Conservation (phyloP, 2,888 invertebrate genomes). For the Leptarthrus brevirostris region DNA sequence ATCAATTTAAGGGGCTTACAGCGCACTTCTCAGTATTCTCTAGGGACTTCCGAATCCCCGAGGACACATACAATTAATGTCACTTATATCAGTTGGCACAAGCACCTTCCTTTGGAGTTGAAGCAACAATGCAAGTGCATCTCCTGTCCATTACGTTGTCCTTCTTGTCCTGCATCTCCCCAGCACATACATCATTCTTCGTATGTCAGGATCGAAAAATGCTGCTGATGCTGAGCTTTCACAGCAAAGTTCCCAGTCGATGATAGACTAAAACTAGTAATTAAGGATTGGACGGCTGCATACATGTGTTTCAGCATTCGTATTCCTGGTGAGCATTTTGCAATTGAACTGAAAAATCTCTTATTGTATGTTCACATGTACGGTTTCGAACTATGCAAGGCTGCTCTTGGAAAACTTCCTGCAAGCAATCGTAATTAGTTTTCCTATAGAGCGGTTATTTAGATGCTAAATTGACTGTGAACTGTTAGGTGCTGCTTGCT, state of each 20-base stretch:
- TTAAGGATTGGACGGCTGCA: slow-evolving; percentile 6
- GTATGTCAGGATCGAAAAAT: slow-evolving; percentile 17
- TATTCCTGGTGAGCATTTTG: too few relatives aligned
- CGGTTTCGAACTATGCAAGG: too few relatives aligned
- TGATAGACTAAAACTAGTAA: slow-evolving; percentile 4
- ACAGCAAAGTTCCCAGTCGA: not conserved
- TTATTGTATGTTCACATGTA: too few relatives aligned
- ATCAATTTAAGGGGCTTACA: slow-evolving; percentile 25
- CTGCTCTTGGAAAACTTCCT: too few relatives aligned
- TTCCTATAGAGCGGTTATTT: too few relatives aligned
- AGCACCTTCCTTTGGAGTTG: not conserved
- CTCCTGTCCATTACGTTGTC: slow-evolving; percentile 3
- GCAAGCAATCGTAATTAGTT: too few relatives aligned
- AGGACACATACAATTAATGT: slow-evolving; percentile 32
- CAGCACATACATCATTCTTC: slow-evolving; percentile 1
- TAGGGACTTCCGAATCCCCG: not conserved
- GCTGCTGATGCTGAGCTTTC: slow-evolving; percentile 15
- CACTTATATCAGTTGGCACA: slow-evolving; percentile 29
- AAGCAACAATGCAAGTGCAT: slow-evolving; percentile 14
- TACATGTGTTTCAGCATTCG: too few relatives aligned
- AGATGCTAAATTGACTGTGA: too few relatives aligned
- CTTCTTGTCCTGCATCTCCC: not conserved
- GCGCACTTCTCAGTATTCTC: slow-evolving; percentile 10
- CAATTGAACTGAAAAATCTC: too few relatives aligned
- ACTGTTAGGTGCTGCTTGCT: too few relatives aligned